Base-by-base conservation (phyloP, 2,113 vertebrate species). In the Anas platyrhynchos region DNA sequence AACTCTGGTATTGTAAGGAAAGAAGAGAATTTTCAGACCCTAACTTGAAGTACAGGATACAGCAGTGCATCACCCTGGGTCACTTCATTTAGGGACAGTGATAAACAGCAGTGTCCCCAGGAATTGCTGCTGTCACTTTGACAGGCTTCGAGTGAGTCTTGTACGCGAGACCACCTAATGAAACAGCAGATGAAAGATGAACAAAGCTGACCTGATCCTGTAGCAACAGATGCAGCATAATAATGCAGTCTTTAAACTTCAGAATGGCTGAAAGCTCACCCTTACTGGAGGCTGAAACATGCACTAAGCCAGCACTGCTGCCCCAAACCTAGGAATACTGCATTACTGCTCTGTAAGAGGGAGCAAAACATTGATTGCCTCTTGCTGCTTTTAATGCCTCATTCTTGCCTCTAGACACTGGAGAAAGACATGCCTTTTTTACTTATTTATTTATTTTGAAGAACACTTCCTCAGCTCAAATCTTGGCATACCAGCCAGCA, bases 181-280 rank as follows among this genome's bases (percentile, higher is more conserved):
- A 94, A 95, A 88, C 23, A 68, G 88, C 73, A 84, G 69, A 88
- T 93, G 80, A 93, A 76, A 94, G 94, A 86, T 90, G 89, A 91
- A 75, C 52, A 93, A 38, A 78, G 82, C 76, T 96, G 88, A 94
- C 85, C 88, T 7, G 16, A 62, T 86, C 73, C 72, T 9, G 9
- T 61, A 94, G 90, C 73, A 94, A 83, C 72, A 77, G 78, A 95
- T 43, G 21, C 90, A 86, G 73, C 56, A 48, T 80, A 86, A 84
- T 71, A 95, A 90, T 65, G 54, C 56, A 72, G 73, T 58, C 79
- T 89, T 89, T 90, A 93, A 84, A 93, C 54, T 72, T 71, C 0
- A 1, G 21, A 34, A 79, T 41, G 81, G 85, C 65, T 61, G 34
- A 95, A 86, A 90, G 89, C 83, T 86, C 52, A 48, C 66, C 58